Evolutionary conservation across 2,113 vertebrate species (phyloP), one percentile per base, ranked within the genome.

Genomic region (Pangasianodon hypophthalmus): DNA sequence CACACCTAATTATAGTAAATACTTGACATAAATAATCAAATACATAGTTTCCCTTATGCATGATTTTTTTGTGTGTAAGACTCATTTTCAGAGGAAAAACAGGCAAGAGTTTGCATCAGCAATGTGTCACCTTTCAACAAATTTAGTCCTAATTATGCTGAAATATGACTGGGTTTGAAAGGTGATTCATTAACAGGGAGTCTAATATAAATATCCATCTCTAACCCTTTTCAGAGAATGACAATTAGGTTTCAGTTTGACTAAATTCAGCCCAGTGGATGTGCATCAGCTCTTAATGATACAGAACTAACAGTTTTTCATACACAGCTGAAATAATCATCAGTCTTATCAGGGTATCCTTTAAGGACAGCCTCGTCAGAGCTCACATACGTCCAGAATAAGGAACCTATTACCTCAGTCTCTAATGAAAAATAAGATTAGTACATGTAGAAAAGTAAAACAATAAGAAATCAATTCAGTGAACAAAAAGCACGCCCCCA

Each of bases 61-160:
- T 88, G 84, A 60, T n/a, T 86, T 71, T 58, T 50, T 75, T 64
- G 37, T n/a, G 10, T 73, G 44, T 41, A 62, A 64, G 8, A 62
- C 19, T 87, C 16, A 83, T 92, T 92, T 62, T 64, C 54, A 82
- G 46, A 41, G 85, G 84, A 88, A 69, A 92, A 91, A 91, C 69
- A 93, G 87, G 67, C 48, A 90, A 89, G 54, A 54, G 77, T 84
- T 71, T 44, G 21, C 84, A 88, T 93, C 90, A 93, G 93, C 92
- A 91, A 87, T 89, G 91, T 77, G 87, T 90, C 86, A 46, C 62
- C 75, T 90, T 54, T 87, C 64, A 88, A 54, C 73, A 90, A 85
- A 87, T 29, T 88, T 73, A 84, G 84, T 62, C 84, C 71, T 92
- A 88, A 90, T 64, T 29, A 86, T 79, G n/a, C 2, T 24, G 56